Evolutionary conservation across 1,140 invertebrate genomes (phyloP).

Genomic region (Pantala flavescens): DNA sequence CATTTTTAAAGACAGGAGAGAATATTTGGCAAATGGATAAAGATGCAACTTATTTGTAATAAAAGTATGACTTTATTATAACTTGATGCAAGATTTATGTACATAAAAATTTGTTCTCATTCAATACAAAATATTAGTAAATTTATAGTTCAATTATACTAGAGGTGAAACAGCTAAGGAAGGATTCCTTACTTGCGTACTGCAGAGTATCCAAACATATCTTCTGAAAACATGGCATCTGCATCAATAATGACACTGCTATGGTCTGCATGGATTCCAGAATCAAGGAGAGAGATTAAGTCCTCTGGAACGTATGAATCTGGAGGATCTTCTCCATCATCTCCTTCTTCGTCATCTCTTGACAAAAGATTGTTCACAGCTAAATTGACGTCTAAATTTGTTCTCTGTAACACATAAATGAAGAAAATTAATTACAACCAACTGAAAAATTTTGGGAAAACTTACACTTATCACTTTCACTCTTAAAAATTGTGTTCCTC

Average conservation of each 20-base stretch:
- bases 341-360: conserved; percentile 95
- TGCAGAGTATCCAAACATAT: conserved; percentile 95
- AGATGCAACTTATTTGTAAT: no score
- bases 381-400: conserved; percentile 95
- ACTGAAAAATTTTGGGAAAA: no score
- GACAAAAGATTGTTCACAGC: conserved; percentile 98
- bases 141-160: no score
- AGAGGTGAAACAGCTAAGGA: no score
- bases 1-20: no score
- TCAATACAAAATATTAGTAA: no score
- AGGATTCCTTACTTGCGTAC: conserved; percentile 71
- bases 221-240: conserved; percentile 94
- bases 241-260: conserved; percentile 89
- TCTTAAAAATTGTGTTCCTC: no score
- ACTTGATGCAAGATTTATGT: no score
- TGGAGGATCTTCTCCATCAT: conserved; percentile 82
- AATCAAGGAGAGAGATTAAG: conserved; percentile 91
- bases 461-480: no score
- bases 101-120: no score
- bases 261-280: conserved; percentile 80
- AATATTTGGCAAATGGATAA: no score
- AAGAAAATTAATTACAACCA: conserved; percentile 19
- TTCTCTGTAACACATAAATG: conserved; percentile 47
- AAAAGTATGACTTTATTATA: no score
- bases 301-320: conserved; percentile 94